phyloP scores from a whole-genome alignment of 2,888 invertebrate genomes.

The Tiliacea citrago region DNA sequence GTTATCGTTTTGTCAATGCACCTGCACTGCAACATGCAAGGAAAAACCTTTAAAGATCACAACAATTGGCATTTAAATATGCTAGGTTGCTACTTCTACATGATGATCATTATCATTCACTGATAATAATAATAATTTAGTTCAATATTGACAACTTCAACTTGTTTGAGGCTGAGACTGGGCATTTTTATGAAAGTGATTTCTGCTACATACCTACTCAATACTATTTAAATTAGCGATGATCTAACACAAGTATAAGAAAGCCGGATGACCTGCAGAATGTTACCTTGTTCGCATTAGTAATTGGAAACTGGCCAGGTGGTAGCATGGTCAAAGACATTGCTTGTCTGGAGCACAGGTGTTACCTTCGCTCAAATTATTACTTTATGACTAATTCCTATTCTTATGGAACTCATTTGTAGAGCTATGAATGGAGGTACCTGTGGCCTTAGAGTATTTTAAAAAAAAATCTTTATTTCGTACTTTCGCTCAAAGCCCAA shows the following conservation, averaged over 20 bases:
- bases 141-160: neutral
- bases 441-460: neutral
- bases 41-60: constrained; percentile 4
- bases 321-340: constrained; percentile 71
- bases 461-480: neutral
- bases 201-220: neutral
- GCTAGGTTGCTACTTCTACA: neutral
- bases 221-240: constrained; percentile 26
- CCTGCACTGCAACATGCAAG: constrained; percentile 15
- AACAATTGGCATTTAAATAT: constrained; percentile 26
- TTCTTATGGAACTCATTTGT: neutral
- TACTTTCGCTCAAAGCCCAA: too few species aligned
- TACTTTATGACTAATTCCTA: constrained; percentile 38
- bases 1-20: constrained; percentile 8
- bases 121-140: neutral
- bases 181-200: too few species aligned
- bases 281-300: constrained; percentile 68
- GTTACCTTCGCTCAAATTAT: constrained; percentile 45
- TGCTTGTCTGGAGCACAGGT: constrained; percentile 51
- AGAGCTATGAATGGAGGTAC: neutral
- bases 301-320: constrained; percentile 74
- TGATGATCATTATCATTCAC: neutral
- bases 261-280: constrained; percentile 61
- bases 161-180: too few species aligned
- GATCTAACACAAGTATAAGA: constrained; percentile 52